Conservation (phyloP, 2,888 invertebrate species). For the Rotaria socialis region DNA sequence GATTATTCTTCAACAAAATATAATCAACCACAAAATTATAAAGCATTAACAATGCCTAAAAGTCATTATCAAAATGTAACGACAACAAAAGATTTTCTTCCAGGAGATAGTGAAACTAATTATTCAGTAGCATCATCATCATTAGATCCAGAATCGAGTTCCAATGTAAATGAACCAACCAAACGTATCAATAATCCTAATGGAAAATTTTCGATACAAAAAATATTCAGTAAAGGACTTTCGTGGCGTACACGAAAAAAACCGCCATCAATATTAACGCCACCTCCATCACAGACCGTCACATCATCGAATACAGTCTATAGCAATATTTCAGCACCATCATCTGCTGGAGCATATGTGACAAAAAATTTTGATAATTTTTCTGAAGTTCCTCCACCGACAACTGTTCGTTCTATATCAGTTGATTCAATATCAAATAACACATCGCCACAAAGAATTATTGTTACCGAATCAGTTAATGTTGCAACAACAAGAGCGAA, state of each 20-base stretch:
- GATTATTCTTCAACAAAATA: not conserved
- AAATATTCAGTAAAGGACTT: not conserved
- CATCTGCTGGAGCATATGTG: not conserved
- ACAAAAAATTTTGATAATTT: not conserved
- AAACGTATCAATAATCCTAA: slow-evolving; percentile 2
- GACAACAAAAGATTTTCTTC: not conserved
- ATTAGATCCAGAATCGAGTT: not conserved
- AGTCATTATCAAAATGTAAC: not conserved
- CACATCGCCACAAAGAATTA: not conserved
- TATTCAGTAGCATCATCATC: not conserved
- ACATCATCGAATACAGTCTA: not conserved
- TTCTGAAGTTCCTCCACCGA: not conserved
- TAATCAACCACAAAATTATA: not conserved
- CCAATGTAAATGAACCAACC: not conserved
- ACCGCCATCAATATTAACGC: not conserved
- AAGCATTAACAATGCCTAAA: not conserved
- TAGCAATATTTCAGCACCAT: not conserved
- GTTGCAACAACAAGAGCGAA: not conserved
- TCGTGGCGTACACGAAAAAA: slow-evolving; percentile 15
- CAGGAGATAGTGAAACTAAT: not conserved
- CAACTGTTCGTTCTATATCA: not conserved
- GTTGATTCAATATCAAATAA: not conserved
- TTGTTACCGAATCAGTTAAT: not conserved
- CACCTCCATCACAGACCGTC: not conserved
- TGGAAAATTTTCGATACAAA: slow-evolving; percentile 34